phyloP scores from a whole-genome alignment of 2,797 vertebrate genomes.

The Psittacula echo region DNA sequence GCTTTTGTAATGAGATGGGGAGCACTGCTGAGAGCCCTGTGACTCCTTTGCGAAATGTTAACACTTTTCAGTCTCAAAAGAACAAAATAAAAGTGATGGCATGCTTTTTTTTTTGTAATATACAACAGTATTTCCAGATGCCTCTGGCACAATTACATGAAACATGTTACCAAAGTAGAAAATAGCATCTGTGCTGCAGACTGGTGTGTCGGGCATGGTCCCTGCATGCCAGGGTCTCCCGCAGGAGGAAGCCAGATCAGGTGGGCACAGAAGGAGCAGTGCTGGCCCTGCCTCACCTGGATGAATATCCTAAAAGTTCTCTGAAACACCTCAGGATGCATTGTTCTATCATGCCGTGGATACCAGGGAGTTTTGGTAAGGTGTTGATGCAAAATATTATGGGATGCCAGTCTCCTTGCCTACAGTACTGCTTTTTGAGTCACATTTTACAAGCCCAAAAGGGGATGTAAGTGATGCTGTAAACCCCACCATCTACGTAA shows the following conservation, averaged over 20 bases:
- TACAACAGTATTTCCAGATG: neutral
- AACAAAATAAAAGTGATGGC: neutral
- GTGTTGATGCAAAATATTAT: neutral
- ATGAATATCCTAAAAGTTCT: neutral
- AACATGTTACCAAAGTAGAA: neutral
- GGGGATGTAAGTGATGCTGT: neutral
- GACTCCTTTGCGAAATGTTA: neutral
- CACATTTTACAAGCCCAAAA: neutral
- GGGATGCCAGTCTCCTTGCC: neutral
- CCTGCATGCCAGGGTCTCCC: rapidly evolving
- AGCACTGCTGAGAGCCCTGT: neutral
- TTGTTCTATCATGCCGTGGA: neutral
- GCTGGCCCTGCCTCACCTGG: rapidly evolving
- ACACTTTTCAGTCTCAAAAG: neutral
- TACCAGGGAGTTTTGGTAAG: neutral
- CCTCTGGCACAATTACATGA: neutral
- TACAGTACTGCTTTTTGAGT: neutral
- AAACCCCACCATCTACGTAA: neutral
- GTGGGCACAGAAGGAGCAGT: rapidly evolving
- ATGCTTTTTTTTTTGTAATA: neutral
- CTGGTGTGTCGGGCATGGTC: rapidly evolving
- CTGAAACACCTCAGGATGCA: neutral
- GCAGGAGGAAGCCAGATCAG: neutral
- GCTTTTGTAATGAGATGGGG: neutral
- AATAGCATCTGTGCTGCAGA: neutral